Percentiles rank a stretch among this genome's conserved stretches.
Evolutionary conservation across 2,797 vertebrate species (phyloP).

Genomic region (Amblyraja radiata): DNA sequence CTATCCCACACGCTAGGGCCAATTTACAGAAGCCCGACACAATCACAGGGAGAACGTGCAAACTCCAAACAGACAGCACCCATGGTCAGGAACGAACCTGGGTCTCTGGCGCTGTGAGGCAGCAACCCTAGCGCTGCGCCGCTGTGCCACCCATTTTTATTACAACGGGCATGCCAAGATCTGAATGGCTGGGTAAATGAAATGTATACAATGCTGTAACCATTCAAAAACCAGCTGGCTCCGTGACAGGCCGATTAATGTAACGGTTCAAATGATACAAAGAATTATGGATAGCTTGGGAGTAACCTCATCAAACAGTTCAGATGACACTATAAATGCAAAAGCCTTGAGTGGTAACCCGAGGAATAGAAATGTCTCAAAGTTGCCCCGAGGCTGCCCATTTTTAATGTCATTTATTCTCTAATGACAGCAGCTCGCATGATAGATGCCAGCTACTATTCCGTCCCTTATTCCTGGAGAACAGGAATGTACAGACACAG

Average conservation of each 20-base stretch:
- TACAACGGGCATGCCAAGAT: not conserved
- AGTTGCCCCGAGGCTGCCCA: not conserved
- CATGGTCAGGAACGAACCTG: too few species aligned
- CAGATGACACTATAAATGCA: not conserved
- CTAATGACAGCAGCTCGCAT: not conserved
- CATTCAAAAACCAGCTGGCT: not conserved
- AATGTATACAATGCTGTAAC: not conserved
- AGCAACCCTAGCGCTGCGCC: too few species aligned
- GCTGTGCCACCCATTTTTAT: not conserved
- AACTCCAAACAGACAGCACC: too few species aligned
- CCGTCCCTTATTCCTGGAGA: not conserved
- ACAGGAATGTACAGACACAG: not conserved
- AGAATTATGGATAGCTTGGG: not conserved
- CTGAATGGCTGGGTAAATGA: constrained; percentile 25
- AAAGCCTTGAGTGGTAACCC: constrained; percentile 2
- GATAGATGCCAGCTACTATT: not conserved
- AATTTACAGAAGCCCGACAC: too few species aligned
- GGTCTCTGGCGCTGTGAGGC: too few species aligned
- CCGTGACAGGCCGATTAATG: not conserved
- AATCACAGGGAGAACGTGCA: too few species aligned
- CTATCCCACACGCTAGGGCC: too few species aligned
- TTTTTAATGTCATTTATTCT: not conserved
- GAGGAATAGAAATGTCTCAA: constrained; percentile 16
- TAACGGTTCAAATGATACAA: not conserved
- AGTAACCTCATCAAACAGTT: not conserved